Evolutionary conservation across 2,888 invertebrate species (phyloP).

Genomic region (Dryadula phaetusa): DNA sequence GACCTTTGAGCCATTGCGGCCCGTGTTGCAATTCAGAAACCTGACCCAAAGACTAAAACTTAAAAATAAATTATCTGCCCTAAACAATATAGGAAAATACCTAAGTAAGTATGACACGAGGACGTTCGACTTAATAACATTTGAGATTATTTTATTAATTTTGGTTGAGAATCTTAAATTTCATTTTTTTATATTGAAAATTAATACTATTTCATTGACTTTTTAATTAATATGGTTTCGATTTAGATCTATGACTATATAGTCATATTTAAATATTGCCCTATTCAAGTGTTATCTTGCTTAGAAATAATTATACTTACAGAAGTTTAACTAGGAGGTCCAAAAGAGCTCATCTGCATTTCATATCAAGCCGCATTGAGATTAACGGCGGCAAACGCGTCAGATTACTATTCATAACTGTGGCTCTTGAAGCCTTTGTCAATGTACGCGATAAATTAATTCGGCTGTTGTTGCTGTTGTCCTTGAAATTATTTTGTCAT

Average conservation of each 20-base stretch:
- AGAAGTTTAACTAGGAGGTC: slow-evolving; percentile 13
- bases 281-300: neutral
- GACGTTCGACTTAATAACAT: too few relatives aligned
- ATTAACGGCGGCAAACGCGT: slow-evolving; percentile 13
- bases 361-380: neutral
- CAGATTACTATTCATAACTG: slow-evolving; percentile 27
- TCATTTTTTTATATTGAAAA: neutral
- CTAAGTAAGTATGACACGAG: too few relatives aligned
- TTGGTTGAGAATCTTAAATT: too few relatives aligned
- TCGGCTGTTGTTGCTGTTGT: neutral
- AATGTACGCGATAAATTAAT: slow-evolving; percentile 21
- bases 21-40: too few relatives aligned
- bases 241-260: neutral
- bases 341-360: slow-evolving; percentile 23
- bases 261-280: neutral
- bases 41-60: too few relatives aligned
- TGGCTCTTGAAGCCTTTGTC: slow-evolving; percentile 24
- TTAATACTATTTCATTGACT: neutral
- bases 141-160: too few relatives aligned
- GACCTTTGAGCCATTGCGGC: too few relatives aligned
- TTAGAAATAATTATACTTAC: slow-evolving; percentile 1
- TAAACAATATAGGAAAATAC: too few relatives aligned
- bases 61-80: too few relatives aligned
- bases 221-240: neutral
- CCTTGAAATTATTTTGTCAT: neutral